Base-by-base conservation (phyloP, 2,888 invertebrate genomes). In the Synergus japonicus region DNA sequence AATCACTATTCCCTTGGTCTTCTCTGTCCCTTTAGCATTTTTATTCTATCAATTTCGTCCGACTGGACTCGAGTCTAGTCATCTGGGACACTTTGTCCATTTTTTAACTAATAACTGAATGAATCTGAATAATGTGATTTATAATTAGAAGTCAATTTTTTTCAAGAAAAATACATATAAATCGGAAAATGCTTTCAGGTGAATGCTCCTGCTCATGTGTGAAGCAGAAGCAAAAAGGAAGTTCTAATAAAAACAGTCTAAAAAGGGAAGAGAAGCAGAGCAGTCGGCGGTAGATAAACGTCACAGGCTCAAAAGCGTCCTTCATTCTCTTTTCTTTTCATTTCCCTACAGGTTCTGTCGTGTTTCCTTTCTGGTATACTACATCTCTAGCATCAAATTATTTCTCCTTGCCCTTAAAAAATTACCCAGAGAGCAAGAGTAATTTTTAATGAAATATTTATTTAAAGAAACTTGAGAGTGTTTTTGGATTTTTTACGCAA, bases 251-350 rank as follows among this genome's bases (percentile, higher is more conserved):
- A 15, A 54, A 15, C 15, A 54, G 49, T 54, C 49, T 15, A 54
- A 54, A 54, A 54, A 54, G 49, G 49, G 12, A 13, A 54, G 49
- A 54, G 49, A 54, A 13, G 12, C 49, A 54, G 15, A 54, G 49
- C 15, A 54, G 49, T 54, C 15, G 15, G 49, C 7, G 15, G 49
- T 15, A 15, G 49, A 54, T 54, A 41, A 37, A 37, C 15, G 29
- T 65, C 65, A 37, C 29, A n/a, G 22, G 22, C 10, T 65, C 65
- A 73, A 73, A 73, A 44, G 43, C 37, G 44, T 18, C 76, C n/a
- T 44, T 4, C 44, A 37, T 49, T 58, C 46, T 18, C 13, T 54
- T 54, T 76, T 54, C 29, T 54, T 58, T 76, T n/a, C 46, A n/a
- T 10, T 58, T 60, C 29, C 54, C 49, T 29, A 60, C 44, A 18